Percentiles rank a stretch among this genome's conserved stretches.
phyloP scores from a whole-genome alignment of 2,888 invertebrate genomes.

The Synergus gifuensis region DNA sequence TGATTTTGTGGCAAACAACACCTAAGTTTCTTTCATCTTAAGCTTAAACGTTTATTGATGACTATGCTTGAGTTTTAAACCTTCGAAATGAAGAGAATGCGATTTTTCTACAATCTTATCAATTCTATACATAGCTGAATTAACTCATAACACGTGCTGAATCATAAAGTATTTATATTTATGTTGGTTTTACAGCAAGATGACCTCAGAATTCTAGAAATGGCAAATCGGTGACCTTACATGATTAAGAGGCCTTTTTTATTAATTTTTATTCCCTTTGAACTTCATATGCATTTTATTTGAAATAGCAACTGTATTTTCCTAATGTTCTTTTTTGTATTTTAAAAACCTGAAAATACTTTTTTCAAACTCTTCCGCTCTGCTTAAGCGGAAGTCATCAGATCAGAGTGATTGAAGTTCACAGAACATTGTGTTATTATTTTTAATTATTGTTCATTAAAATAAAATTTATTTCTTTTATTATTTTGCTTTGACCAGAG shows the following conservation, averaged over 20 bases:
- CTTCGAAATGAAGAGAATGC: background rate
- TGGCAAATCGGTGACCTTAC: background rate
- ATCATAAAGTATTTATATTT: conserved; percentile 20
- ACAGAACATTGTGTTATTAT: background rate
- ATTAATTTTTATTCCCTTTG: background rate
- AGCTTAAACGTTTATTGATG: background rate
- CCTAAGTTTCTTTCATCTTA: background rate
- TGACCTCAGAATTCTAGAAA: background rate
- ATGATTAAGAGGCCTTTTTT: background rate
- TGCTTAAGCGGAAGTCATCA: background rate
- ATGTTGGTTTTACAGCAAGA: background rate
- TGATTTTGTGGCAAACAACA: background rate
- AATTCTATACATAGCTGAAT: conserved; percentile 1
- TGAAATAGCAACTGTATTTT: no score
- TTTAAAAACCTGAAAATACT: no score
- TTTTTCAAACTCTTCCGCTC: background rate
- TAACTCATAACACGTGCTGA: conserved; percentile 9
- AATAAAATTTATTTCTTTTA: conserved; percentile 24
- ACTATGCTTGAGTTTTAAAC: background rate
- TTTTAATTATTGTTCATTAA: conserved; percentile 7
- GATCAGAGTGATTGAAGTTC: background rate
- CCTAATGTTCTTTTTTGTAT: no score
- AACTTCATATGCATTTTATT: background rate
- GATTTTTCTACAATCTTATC: conserved; percentile 14
- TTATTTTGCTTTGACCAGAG: conserved; percentile 19